Percentiles rank a stretch among this genome's conserved stretches.
phyloP scores from a whole-genome alignment of 1,140 invertebrate species.

The Drosophila pandora region DNA sequence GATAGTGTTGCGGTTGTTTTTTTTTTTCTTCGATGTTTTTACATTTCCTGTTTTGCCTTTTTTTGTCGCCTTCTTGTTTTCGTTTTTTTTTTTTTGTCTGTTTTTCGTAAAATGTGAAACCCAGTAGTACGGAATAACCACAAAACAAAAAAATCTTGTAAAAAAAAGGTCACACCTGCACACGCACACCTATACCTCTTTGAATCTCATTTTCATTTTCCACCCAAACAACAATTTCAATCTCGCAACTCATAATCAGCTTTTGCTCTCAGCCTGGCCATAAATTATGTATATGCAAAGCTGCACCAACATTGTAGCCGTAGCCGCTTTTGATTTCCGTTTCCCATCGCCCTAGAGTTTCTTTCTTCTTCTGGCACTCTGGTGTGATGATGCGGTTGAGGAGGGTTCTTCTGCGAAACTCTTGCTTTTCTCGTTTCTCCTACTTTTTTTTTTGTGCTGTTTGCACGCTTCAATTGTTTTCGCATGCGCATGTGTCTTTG shows the following conservation, averaged over 20 bases:
- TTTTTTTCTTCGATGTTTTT: conserved; percentile 60
- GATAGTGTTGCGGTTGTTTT: conserved; percentile 60
- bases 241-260: conserved; percentile 66
- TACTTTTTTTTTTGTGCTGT: conserved; percentile 36
- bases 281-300: conserved; percentile 82
- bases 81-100: not conserved
- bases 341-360: conserved; percentile 63
- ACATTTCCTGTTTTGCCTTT: conserved; percentile 77
- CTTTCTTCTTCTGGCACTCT: conserved; percentile 56
- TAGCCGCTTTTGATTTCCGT: conserved; percentile 82
- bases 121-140: conserved; percentile 17
- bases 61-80: conserved; percentile 49
- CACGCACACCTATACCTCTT: conserved; percentile 49
- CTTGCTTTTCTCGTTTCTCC: conserved; percentile 21
- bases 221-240: conserved; percentile 72
- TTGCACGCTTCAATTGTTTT: conserved; percentile 81
- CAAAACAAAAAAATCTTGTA: conserved; percentile 18
- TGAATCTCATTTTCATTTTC: conserved; percentile 67
- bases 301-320: conserved; percentile 52
- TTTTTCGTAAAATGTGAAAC: not conserved
- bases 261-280: conserved; percentile 69
- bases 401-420: conserved; percentile 31
- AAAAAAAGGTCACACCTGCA: conserved; percentile 73
- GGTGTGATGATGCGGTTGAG: conserved; percentile 58
- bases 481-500: conserved; percentile 63